Evolutionary conservation across 2,888 invertebrate genomes (phyloP), one percentile per base, ranked within the genome.

Genomic region (Silvanus unidentatus): DNA sequence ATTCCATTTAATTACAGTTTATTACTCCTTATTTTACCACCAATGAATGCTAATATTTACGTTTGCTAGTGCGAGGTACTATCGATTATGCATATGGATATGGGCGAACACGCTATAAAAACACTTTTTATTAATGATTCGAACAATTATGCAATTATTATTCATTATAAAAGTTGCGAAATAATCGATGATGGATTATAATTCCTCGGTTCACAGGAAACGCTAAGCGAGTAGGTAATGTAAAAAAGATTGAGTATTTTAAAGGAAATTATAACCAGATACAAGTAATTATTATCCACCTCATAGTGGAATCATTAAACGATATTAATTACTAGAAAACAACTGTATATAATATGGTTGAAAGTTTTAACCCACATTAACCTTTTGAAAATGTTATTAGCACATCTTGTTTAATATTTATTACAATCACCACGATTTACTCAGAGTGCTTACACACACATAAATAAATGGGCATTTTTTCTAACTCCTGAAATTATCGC

Each of bases 1-100:
- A 69, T 68, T 65, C 61, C 61, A 67, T 69, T 68, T 71, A 70
- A 71, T 71, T 71, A 68, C 65, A 62, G 67, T 71, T 70, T 70
- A 70, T 70, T 69, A 64, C 59, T 54, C 53, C 50, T 37, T 13
- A 16, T 10, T 37, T 37, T 37, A 37, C 37, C 16, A 37, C 16
- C 32, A 22, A 22, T 32, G 32, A 32, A 32, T 32, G 12, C n/a
- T 32, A 22, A 22, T 22, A 22, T 22, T 22, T 22, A 22, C 22
- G 22, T 22, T 8, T 22, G 8, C 22, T 5, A 22, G 3, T 22
- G 22, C 22, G 22, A 22, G 4, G 8, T 5, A 9, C 11, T 45
- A 47, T 43, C 47, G 43, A 47, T 48, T 48, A 48, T 43, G 37
- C 16, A 38, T 40, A 14, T 22, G 22, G 3, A 22, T 22, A 22